Conservation (phyloP, 92 coral and sea anemone species). For the Phenganax marumi region DNA sequence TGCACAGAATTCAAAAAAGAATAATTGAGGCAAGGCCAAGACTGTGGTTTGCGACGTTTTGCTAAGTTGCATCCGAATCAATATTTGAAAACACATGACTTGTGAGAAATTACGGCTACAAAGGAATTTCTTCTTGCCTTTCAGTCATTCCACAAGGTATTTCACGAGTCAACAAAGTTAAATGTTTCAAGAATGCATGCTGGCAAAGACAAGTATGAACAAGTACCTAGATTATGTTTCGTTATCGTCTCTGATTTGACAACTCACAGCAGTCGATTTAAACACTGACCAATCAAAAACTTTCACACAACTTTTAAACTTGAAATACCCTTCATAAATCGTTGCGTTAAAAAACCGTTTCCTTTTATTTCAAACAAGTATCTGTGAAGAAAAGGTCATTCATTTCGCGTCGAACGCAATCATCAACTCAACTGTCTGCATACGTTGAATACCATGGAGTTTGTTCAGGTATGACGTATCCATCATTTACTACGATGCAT, state of each 20-base stretch:
- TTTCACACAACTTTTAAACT: not conserved
- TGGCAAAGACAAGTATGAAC: too few species aligned
- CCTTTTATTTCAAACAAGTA: not conserved
- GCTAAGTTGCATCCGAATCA: too few species aligned
- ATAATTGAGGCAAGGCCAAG: too few species aligned
- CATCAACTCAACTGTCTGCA: conserved; percentile 1
- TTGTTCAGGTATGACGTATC: not conserved
- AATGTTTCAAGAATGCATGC: too few species aligned
- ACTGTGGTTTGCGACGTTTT: too few species aligned
- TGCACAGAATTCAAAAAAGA: too few species aligned
- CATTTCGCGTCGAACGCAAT: not conserved
- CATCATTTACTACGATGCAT: not conserved
- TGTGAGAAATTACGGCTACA: too few species aligned
- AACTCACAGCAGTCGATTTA: not conserved
- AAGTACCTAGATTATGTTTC: too few species aligned
- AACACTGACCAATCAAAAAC: not conserved
- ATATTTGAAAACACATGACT: too few species aligned
- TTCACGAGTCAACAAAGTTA: too few species aligned
- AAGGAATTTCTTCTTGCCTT: too few species aligned
- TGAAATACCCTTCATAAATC: not conserved
- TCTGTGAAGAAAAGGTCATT: conserved; percentile 6
- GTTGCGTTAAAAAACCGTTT: not conserved
- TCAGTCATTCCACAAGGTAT: too few species aligned
- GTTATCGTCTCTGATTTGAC: not conserved
- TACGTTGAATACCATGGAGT: conserved; percentile 6